phyloP scores from a whole-genome alignment of 2,113 vertebrate species.

The Coptodon bakossiorum region DNA sequence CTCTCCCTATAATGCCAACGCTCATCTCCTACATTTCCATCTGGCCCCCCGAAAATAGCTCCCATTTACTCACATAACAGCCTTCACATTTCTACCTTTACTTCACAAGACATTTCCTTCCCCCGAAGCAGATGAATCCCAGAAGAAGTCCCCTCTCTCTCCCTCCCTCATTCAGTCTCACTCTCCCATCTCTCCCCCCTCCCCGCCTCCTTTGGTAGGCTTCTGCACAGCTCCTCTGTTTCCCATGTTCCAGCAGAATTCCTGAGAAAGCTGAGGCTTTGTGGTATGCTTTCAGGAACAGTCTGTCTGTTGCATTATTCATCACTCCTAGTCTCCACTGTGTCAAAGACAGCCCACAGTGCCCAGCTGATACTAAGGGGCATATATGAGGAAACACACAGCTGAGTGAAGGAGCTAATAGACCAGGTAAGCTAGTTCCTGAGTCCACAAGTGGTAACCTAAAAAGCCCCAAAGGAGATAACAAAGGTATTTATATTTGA shows the following conservation, averaged over 20 bases:
- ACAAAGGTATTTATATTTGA: neutral
- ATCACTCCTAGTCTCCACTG: conserved; percentile 47
- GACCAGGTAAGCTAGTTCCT: conserved; percentile 11
- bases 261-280: conserved; percentile 53
- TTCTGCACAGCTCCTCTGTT: conserved; percentile 32
- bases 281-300: conserved; percentile 61
- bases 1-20: conserved; percentile 44
- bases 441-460: neutral
- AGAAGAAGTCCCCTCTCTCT: conserved; percentile 20
- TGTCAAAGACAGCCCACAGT: conserved; percentile 39
- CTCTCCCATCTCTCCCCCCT: neutral
- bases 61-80: conserved; percentile 68
- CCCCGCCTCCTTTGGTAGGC: conserved; percentile 10
- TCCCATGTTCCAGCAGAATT: conserved; percentile 52
- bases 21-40: conserved; percentile 56
- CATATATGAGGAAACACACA: neutral
- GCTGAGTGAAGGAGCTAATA: neutral
- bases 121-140: conserved; percentile 51
- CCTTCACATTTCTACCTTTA: conserved; percentile 46
- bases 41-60: conserved; percentile 55
- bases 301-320: conserved; percentile 68
- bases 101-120: conserved; percentile 62
- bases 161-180: neutral
- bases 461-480: neutral
- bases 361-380: conserved; percentile 39